phyloP scores from a whole-genome alignment of 1,140 invertebrate genomes.

The Drosophila nasuta region DNA sequence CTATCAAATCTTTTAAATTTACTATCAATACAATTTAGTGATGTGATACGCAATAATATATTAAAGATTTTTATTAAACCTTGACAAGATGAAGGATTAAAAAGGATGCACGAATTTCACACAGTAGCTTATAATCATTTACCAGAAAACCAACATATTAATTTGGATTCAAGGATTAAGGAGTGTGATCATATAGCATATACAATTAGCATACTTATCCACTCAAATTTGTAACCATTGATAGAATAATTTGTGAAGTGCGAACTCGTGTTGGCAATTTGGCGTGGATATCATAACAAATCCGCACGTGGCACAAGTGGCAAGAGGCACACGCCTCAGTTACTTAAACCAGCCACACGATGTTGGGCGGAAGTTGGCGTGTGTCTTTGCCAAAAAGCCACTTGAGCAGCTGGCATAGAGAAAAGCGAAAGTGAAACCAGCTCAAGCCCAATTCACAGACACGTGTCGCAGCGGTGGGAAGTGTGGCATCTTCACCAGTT shows the following conservation, averaged over 20 bases:
- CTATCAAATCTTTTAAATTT: too few species aligned
- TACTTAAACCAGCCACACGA: constrained; percentile 34
- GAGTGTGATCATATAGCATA: background rate
- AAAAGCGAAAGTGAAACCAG: constrained; percentile 43
- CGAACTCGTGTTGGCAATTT: constrained; percentile 53
- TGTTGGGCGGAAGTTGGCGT: background rate
- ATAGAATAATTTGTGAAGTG: constrained; percentile 27
- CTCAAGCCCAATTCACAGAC: constrained; percentile 30
- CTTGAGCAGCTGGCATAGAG: constrained; percentile 57
- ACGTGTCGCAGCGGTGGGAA: constrained; percentile 29
- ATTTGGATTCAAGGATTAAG: background rate
- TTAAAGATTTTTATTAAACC: too few species aligned
- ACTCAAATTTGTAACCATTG: constrained; percentile 7
- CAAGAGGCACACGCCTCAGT: constrained; percentile 1
- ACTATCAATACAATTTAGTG: too few species aligned
- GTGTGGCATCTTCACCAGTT: constrained; percentile 62
- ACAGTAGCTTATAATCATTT: too few species aligned
- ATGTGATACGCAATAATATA: too few species aligned
- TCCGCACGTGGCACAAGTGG: constrained; percentile 47
- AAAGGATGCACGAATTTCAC: too few species aligned
- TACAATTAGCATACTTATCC: constrained; percentile 58
- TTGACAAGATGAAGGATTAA: too few species aligned
- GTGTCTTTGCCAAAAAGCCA: constrained; percentile 36
- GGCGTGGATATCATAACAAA: constrained; percentile 69
- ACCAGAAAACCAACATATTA: background rate